Evolutionary conservation across 2,888 invertebrate genomes (phyloP).

Genomic region (Cremastinae sp.): DNA sequence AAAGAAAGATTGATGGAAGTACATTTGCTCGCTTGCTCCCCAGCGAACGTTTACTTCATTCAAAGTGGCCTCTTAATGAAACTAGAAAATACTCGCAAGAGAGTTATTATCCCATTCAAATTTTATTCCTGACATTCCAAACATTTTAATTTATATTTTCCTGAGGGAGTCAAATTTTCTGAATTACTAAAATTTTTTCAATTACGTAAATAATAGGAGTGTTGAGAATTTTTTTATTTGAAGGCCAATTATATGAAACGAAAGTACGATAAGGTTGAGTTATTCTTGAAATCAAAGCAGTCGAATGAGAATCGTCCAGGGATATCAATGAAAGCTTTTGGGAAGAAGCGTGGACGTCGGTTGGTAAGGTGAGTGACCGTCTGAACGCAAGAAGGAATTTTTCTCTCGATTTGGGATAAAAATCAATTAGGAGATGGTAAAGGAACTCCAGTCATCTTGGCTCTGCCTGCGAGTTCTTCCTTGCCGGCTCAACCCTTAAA

Average conservation of each 20-base stretch:
- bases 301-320: neutral
- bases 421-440: constrained; percentile 58
- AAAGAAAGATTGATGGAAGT: constrained; percentile 50
- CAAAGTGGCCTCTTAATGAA: constrained; percentile 37
- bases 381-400: neutral
- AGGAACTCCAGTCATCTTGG: constrained; percentile 16
- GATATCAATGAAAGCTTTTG: constrained; percentile 25
- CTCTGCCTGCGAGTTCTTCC: constrained; percentile 31
- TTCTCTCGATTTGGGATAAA: constrained; percentile 14
- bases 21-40: constrained; percentile 32
- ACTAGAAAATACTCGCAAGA: constrained; percentile 5
- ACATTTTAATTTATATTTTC: too few species aligned
- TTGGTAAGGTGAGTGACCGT: constrained; percentile 54
- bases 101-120: too few species aligned
- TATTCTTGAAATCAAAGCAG: neutral
- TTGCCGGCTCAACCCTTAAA: constrained; percentile 53
- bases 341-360: constrained; percentile 14
- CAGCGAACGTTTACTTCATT: constrained; percentile 46
- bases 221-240: too few species aligned
- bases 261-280: too few species aligned
- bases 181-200: too few species aligned
- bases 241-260: too few species aligned
- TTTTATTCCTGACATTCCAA: too few species aligned
- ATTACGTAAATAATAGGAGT: too few species aligned
- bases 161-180: too few species aligned